Evolutionary conservation across 92 coral and sea anemone species (phyloP).

Genomic region (Epizoanthus stellaris): DNA sequence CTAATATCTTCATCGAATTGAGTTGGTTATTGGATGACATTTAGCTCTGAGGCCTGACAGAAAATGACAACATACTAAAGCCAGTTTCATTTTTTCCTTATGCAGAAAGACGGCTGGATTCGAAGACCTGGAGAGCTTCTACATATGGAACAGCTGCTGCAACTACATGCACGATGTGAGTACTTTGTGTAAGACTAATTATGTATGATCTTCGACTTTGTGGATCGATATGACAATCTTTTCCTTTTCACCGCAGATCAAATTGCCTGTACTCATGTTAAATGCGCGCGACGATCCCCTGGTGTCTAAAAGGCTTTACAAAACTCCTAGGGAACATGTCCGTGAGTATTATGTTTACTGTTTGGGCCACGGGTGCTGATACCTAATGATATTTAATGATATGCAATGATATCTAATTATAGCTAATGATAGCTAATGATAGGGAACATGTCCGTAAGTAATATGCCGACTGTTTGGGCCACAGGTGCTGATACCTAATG

Average conservation of each 20-base stretch:
- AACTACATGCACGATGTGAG: slow-evolving; percentile 80
- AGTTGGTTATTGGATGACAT: too few species aligned
- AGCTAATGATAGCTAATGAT: too few species aligned
- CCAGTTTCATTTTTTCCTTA: background rate
- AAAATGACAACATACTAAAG: too few species aligned
- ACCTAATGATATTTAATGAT: too few species aligned
- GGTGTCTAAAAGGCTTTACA: slow-evolving; percentile 82
- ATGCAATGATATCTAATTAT: too few species aligned
- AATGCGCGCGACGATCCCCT: slow-evolving; percentile 80
- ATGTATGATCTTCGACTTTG: background rate
- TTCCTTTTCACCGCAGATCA: background rate
- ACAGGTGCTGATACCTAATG: too few species aligned
- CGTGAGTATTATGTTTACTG: slow-evolving; percentile 60
- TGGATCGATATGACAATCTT: background rate
- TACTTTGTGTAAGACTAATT: background rate
- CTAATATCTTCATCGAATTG: too few species aligned
- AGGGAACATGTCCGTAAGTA: too few species aligned
- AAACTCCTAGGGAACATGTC: slow-evolving; percentile 79
- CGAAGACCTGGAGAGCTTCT: slow-evolving; percentile 78
- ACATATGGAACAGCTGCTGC: slow-evolving; percentile 84
- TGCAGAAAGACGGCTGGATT: slow-evolving; percentile 91
- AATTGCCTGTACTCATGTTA: slow-evolving; percentile 17
- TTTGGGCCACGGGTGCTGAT: background rate
- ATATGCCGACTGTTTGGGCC: too few species aligned
- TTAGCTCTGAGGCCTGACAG: too few species aligned